phyloP scores from a whole-genome alignment of 2,888 invertebrate genomes.

The Cheilosia vernalis region DNA sequence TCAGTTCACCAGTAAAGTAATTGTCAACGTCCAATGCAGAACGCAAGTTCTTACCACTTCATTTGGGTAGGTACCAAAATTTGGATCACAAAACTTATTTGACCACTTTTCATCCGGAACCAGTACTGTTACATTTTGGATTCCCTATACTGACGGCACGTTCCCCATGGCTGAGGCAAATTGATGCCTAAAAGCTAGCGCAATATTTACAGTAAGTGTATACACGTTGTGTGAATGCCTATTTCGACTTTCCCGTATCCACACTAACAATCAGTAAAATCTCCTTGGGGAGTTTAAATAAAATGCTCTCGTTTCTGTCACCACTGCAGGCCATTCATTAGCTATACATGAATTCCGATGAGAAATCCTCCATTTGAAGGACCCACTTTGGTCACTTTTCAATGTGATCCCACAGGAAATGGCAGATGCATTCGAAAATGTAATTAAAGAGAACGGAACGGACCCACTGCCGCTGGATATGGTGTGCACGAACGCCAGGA shows the following conservation, averaged over 20 bases:
- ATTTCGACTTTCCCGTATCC: conserved; percentile 25
- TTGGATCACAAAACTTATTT: too few relatives aligned
- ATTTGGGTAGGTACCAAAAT: too few relatives aligned
- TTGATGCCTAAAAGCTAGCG: conserved; percentile 33
- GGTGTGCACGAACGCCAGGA: conserved; percentile 30
- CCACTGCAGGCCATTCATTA: conserved; percentile 74
- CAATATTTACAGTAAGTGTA: conserved; percentile 23
- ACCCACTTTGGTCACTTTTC: conserved; percentile 70
- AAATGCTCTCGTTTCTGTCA: conserved; percentile 74
- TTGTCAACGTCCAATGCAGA: too few relatives aligned
- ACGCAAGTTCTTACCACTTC: too few relatives aligned
- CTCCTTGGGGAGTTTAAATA: conserved; percentile 66
- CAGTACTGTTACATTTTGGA: background rate
- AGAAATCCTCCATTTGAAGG: conserved; percentile 67
- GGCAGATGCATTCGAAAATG: conserved; percentile 74
- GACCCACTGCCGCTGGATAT: background rate
- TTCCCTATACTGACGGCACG: conserved; percentile 9
- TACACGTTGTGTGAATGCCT: conserved; percentile 24
- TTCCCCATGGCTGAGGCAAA: conserved; percentile 12
- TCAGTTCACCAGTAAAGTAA: too few relatives aligned
- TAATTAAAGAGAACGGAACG: conserved; percentile 71
- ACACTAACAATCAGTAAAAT: conserved; percentile 64
- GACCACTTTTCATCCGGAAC: background rate
- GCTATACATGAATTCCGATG: conserved; percentile 71
- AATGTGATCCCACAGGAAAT: conserved; percentile 72